These are phyloP conservation scores for Gadus macrocephalus DNA, from an alignment of 2,113 vertebrate genomes.

Conservation along the genomic window DNA sequence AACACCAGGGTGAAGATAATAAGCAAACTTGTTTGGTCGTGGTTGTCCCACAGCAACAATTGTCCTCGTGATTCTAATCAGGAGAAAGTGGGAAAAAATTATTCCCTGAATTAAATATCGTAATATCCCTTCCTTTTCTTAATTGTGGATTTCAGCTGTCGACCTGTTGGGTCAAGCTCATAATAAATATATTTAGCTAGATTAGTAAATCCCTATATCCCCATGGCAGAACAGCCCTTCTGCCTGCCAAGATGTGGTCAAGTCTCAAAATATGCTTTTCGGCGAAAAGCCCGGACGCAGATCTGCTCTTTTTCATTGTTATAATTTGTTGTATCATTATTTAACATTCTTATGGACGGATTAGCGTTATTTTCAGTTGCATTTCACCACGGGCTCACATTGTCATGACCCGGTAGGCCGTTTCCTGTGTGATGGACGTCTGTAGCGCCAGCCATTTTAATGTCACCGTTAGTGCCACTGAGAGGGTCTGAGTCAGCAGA, in stretches of 20 bases:
- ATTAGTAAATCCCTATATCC: not conserved
- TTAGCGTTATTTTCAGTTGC: conserved; percentile 40
- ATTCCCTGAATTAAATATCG: not conserved
- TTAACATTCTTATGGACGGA: conserved; percentile 32
- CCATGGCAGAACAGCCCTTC: not conserved
- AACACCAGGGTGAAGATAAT: no score
- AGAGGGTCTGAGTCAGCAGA: conserved; percentile 68
- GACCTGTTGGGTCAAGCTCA: not conserved
- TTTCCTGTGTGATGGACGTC: conserved; percentile 60
- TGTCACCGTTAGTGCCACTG: conserved; percentile 67
- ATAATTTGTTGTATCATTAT: no score
- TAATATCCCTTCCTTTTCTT: not conserved
- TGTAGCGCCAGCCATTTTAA: conserved; percentile 62
- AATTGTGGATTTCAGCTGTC: not conserved
- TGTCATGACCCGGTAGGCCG: conserved; percentile 53
- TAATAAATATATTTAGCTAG: not conserved
- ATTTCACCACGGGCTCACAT: conserved; percentile 46
- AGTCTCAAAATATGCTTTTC: not conserved
- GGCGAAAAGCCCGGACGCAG: not conserved
- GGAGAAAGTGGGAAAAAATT: not conserved
- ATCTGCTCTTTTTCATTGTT: no score
- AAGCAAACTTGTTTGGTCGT: no score
- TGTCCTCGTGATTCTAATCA: no score
- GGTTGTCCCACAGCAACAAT: no score
- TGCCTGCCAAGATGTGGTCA: not conserved